Base-by-base conservation (phyloP, 2,888 invertebrate species). In the Ernsta delagoae region DNA sequence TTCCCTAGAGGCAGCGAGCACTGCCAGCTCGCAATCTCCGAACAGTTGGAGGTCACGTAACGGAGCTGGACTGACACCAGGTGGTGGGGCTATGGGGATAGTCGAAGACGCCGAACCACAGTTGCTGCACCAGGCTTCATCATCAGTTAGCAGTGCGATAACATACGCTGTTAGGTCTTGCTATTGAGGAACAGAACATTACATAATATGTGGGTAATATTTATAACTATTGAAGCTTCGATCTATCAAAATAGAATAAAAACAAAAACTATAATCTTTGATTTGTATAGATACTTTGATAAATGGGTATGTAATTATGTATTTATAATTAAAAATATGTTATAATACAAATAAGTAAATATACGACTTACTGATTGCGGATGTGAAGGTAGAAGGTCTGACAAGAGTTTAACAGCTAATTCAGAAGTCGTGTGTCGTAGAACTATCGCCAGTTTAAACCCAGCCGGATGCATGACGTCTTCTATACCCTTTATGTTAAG, bases 11-110 rank as follows among this genome's bases (percentile, higher is more conserved):
- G 90, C 90, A 0, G 88, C 90, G 66, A 92, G 80, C 70, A 91
- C 88, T 0, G 89, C 89, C 65, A 92, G 84, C 82, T 93, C 92
- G 74, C 88, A 87, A 79, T 93, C 92, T 0, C 87, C 90, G 77
- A 90, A 92, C 65, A 92, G 82, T 74, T 84, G 89, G 72, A 90
- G 78, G 78, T 90, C 90, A 0, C 90, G 79, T 43, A 83, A 73
- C 6, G 79, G 75, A 9, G 75, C 77, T 0, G 74, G 77, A 9
- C 56, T 8, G 9, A 16, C 61, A 2, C 62, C 65, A 1, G 48
- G 48, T 1, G 64, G 45, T 9, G 43, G 45, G 34, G 24, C 12
- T 12, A 65, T 36, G 63, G 61, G 43, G 56, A 50, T 11, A 24
- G 6, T 60, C 1, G 67, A 4, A 31, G 77, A 66, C n/a, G 73